Conservation (phyloP, 2,797 vertebrate genomes). For the Tangara arthus region DNA sequence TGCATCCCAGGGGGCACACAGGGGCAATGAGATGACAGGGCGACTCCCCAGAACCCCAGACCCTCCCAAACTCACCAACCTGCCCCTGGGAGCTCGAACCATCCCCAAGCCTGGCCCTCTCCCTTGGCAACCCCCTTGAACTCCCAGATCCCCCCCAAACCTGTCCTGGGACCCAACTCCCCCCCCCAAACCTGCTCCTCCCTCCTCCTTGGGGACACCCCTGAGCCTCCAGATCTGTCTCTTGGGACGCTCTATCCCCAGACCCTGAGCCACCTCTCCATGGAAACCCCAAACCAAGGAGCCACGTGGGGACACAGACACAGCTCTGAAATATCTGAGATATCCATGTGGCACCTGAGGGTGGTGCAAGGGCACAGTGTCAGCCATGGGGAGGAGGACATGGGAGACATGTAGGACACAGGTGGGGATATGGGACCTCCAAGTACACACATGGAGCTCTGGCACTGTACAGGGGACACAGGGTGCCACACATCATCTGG, state of each 20-base stretch:
- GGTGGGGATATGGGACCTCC: background rate
- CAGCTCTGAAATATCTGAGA: background rate
- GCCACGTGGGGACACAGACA: background rate
- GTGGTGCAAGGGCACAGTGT: conserved; percentile 81
- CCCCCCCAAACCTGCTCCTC: background rate
- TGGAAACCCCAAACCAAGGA: background rate
- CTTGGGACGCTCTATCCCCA: background rate
- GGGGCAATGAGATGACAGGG: too few relatives aligned
- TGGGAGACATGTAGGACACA: background rate
- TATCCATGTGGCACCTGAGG: conserved; percentile 72
- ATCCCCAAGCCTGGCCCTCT: background rate
- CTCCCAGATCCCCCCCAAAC: too few relatives aligned
- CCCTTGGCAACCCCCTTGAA: background rate
- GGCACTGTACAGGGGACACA: background rate
- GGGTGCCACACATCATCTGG: background rate
- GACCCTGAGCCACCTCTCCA: background rate
- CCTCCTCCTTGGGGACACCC: background rate
- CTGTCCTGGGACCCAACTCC: background rate
- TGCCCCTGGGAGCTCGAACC: background rate
- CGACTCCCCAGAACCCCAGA: background rate
- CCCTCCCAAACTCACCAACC: background rate
- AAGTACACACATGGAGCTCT: background rate
- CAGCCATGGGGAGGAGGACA: conserved; percentile 21
- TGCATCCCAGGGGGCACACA: too few relatives aligned
- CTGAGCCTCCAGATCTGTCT: background rate